Conservation (phyloP, 2,797 vertebrate species). For the Acanthis flammea region DNA sequence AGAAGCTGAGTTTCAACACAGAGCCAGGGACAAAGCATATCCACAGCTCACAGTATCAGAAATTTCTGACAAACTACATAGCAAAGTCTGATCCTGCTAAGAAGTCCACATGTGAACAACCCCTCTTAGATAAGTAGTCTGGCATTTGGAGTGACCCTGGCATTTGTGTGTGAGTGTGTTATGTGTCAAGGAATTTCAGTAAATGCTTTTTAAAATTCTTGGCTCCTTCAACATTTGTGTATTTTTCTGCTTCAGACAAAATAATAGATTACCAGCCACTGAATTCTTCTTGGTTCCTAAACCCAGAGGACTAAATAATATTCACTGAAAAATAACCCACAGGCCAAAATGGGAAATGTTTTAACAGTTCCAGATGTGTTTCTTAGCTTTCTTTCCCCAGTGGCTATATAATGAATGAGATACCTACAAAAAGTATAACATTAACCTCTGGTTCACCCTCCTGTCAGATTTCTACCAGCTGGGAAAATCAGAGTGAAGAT, state of each 20-base stretch:
- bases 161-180: neutral
- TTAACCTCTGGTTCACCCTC: slow-evolving; percentile 49
- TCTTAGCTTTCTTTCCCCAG: neutral
- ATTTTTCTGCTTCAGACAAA: neutral
- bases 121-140: neutral
- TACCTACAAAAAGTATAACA: neutral
- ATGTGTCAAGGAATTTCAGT: slow-evolving; percentile 7
- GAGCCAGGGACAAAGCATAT: neutral
- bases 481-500: neutral
- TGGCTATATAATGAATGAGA: slow-evolving; percentile 22
- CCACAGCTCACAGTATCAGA: neutral
- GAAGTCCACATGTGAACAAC: neutral
- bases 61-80: neutral
- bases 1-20: neutral
- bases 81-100: neutral
- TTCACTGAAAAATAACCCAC: slow-evolving; percentile 9
- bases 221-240: neutral
- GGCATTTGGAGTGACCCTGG: slow-evolving; percentile 7
- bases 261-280: neutral
- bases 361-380: slow-evolving; percentile 45
- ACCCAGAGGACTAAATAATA: slow-evolving; percentile 12
- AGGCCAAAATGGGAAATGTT: slow-evolving; percentile 11
- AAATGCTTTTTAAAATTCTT: neutral
- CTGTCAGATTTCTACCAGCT: neutral
- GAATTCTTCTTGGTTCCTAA: neutral